Evolutionary conservation across 2,888 invertebrate genomes (phyloP).

Genomic region (Tyria jacobaeae): DNA sequence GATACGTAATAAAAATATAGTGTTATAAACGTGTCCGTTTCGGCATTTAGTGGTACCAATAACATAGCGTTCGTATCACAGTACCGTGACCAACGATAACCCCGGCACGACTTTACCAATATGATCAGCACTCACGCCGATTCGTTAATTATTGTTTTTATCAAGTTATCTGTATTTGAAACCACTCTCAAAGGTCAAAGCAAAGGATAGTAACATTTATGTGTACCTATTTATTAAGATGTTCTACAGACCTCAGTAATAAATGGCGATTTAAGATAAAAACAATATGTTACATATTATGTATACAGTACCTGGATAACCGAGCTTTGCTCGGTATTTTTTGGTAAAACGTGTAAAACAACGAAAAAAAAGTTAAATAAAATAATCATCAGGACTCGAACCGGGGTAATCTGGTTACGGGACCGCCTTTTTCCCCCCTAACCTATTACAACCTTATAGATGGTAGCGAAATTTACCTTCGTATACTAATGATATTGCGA

Average conservation of each 20-base stretch:
- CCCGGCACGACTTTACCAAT: conserved; percentile 12
- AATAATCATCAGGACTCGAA: no score
- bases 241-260: background rate
- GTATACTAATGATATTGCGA: no score
- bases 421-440: no score
- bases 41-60: conserved; percentile 24
- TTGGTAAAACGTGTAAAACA: no score
- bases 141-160: conserved; percentile 4
- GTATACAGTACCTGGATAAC: no score
- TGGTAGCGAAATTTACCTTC: no score
- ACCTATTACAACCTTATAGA: no score
- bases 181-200: background rate
- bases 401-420: no score
- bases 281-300: no score
- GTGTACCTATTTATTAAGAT: background rate
- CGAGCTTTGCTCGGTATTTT: no score
- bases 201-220: background rate
- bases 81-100: conserved; percentile 42
- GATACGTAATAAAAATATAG: conserved; percentile 4
- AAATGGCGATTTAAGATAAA: background rate
- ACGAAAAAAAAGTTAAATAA: no score
- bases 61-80: conserved; percentile 31
- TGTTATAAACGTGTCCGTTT: conserved; percentile 22
- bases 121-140: background rate
- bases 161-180: background rate